Base-by-base conservation (phyloP, 2,888 invertebrate species). In the Trissolcus brochymenae region DNA sequence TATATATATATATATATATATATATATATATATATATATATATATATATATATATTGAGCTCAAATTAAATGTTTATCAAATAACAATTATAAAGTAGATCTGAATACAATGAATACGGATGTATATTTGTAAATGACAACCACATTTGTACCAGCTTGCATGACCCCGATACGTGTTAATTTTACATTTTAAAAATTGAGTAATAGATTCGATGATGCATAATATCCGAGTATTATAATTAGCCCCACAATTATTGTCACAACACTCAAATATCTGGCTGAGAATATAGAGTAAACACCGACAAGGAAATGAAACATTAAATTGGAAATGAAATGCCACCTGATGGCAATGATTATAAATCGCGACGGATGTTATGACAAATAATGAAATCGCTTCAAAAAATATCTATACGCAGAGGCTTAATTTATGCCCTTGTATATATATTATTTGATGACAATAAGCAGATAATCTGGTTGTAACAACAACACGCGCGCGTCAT, bases 381-480 rank as follows among this genome's bases (percentile, higher is more conserved):
- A 74, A 66, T 67, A 66, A 74, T 74, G 55, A 74, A 66, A 67
- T 74, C 53, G 9, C 16, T 16, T 43, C 50, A 54, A 66, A 61
- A 56, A 61, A 66, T 62, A 61, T 55, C 29, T 55, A 51, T 61
- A 51, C 61, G 21, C 51, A 46, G 4, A 6, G 40, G 68, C 68
- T 64, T 68, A 65, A 75, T 68, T 64, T 68, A 68, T 68, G 64
- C 62, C 54, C 43, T 53, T 56, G 21, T 9, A 25, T 40, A 21
- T 67, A 54, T 43, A 64, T 64, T 62, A 67, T 64, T 53, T 49
- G 49, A 56, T 62, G 67, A 75, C 68, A 68, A 75, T 75, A 75
- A 68, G 59, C 57, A 64, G 74, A 64, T 75, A 62, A 75, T 75
- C 59, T 68, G n/a, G 67, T 73, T 73, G 56, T 62, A 29, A 51